Conservation (phyloP, 2,888 invertebrate species). For the Heteromyza rotundicornis region DNA sequence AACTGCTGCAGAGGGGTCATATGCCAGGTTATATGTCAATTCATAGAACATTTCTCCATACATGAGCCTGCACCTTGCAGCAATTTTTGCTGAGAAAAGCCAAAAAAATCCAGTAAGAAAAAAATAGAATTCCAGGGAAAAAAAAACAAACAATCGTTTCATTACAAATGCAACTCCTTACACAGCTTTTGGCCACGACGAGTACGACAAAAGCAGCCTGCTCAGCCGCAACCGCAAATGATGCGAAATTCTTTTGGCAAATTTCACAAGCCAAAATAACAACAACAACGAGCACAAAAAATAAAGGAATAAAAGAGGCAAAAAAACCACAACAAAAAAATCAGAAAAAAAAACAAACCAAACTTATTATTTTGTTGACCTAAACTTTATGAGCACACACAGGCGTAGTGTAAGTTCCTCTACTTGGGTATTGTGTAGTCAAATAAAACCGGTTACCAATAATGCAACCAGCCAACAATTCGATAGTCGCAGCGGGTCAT, state of each 20-base stretch:
- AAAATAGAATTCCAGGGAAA: not conserved
- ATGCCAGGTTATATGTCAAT: too few species aligned
- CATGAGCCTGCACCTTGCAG: not conserved
- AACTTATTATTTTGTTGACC: slow-evolving; percentile 4
- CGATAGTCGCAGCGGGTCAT: slow-evolving; percentile 55
- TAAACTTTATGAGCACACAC: slow-evolving; percentile 11
- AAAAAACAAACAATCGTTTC: not conserved
- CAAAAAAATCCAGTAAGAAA: not conserved
- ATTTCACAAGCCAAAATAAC: slow-evolving; percentile 1
- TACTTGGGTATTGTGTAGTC: not conserved
- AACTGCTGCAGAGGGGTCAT: too few species aligned
- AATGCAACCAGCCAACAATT: slow-evolving; percentile 13
- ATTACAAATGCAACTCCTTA: not conserved
- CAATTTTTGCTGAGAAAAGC: not conserved
- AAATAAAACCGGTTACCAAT: not conserved
- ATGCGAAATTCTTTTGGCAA: slow-evolving; percentile 4
- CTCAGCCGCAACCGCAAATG: not conserved
- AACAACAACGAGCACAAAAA: too few species aligned
- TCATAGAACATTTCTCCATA: too few species aligned
- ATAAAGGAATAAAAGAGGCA: too few species aligned
- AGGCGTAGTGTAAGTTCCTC: too few species aligned
- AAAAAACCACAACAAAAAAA: too few species aligned
- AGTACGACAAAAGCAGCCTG: not conserved
- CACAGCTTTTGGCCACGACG: not conserved
- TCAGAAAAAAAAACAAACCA: too few species aligned